Conservation (phyloP, 2,888 invertebrate species). For the Cyclophora punctaria region DNA sequence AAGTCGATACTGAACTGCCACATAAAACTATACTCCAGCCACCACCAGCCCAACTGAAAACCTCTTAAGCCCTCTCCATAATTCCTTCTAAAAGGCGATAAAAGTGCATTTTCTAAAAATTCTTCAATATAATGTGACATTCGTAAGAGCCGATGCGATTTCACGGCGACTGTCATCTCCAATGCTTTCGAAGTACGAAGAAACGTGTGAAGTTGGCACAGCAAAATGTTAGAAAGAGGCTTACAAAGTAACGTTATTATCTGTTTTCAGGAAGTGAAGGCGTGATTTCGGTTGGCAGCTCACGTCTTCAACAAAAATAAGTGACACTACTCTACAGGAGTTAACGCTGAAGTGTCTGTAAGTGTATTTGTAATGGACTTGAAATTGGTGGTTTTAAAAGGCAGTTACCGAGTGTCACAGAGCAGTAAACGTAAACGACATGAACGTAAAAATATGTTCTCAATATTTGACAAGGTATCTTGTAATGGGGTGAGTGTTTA, state of each 20-base stretch:
- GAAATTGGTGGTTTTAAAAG: background rate
- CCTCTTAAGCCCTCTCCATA: too few relatives aligned
- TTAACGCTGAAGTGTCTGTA: too few relatives aligned
- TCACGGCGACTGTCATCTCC: slow-evolving; percentile 18
- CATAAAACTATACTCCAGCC: too few relatives aligned
- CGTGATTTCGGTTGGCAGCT: slow-evolving; percentile 3
- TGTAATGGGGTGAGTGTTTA: slow-evolving; percentile 34
- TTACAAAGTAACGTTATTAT: slow-evolving; percentile 12
- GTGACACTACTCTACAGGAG: background rate
- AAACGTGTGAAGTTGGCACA: slow-evolving; percentile 12
- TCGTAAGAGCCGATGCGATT: slow-evolving; percentile 15
- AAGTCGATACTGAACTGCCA: too few relatives aligned
- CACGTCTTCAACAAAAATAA: background rate
- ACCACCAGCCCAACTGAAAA: too few relatives aligned
- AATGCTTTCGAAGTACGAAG: slow-evolving; percentile 12
- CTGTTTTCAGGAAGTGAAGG: slow-evolving; percentile 8
- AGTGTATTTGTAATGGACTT: too few relatives aligned
- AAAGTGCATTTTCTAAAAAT: slow-evolving; percentile 24
- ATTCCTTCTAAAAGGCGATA: slow-evolving; percentile 22
- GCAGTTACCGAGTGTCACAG: background rate
- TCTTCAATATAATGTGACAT: slow-evolving; percentile 12
- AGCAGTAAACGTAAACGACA: slow-evolving; percentile 38
- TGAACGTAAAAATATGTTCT: slow-evolving; percentile 35
- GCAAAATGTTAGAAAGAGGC: slow-evolving; percentile 9
- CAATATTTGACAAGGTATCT: slow-evolving; percentile 44